These are phyloP conservation scores for Helicolenus hilgendorfi DNA, from an alignment of 2,797 vertebrate genomes.

Conservation along the genomic window DNA sequence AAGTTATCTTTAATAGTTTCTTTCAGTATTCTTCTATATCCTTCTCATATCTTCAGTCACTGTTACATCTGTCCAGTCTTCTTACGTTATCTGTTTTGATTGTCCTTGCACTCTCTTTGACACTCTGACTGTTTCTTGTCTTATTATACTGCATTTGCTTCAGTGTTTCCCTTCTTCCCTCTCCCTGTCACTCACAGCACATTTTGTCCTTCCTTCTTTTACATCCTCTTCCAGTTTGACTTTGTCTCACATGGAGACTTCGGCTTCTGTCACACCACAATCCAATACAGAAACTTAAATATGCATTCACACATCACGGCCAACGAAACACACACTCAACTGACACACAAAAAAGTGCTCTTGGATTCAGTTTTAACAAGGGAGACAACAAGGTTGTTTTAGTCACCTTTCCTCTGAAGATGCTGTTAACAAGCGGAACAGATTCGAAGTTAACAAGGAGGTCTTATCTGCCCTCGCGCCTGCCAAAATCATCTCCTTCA, in stretches of 20 bases:
- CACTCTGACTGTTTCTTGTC: neutral
- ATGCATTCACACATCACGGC: neutral
- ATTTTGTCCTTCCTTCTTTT: neutral
- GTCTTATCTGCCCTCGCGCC: constrained; percentile 20
- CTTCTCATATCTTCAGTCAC: neutral
- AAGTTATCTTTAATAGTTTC: neutral
- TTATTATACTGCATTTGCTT: neutral
- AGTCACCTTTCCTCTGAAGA: constrained; percentile 37
- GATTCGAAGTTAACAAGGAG: constrained; percentile 51
- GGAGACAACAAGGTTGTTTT: constrained; percentile 32
- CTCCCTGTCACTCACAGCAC: neutral
- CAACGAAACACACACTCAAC: neutral
- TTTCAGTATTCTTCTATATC: neutral
- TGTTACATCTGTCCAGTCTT: neutral
- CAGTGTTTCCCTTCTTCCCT: neutral
- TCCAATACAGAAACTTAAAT: neutral
- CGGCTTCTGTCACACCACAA: neutral
- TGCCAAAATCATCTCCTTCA: constrained; percentile 21
- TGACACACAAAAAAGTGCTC: constrained; percentile 13
- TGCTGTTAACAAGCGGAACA: constrained; percentile 43
- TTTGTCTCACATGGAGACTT: neutral
- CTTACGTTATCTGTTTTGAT: neutral
- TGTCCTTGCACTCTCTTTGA: constrained; percentile 1
- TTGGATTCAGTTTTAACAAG: constrained; percentile 55
- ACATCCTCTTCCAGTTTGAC: constrained; percentile 2